Evolutionary conservation across 92 coral and sea anemone species (phyloP).

Genomic region (Epizoanthus stellaris): DNA sequence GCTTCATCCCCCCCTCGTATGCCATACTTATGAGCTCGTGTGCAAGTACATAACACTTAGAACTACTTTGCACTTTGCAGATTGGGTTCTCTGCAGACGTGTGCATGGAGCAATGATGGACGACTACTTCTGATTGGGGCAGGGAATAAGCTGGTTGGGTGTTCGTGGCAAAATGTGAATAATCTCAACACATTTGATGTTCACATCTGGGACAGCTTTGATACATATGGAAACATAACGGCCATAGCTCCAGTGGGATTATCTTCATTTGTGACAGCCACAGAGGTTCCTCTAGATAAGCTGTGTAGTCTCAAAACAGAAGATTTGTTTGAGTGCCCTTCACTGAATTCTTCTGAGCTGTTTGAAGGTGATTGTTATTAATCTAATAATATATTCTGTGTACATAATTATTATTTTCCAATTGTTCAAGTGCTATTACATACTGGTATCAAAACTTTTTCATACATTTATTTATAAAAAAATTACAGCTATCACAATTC

Average conservation of each 20-base stretch:
- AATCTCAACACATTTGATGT: background rate
- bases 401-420: background rate
- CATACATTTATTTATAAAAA: too few species aligned
- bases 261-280: slow-evolving; percentile 3
- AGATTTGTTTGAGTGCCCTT: slow-evolving; percentile 25
- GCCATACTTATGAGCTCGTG: background rate
- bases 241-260: slow-evolving; percentile 14
- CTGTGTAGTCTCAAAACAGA: slow-evolving; percentile 6
- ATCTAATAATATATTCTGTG: background rate
- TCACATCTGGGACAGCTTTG: slow-evolving; percentile 10
- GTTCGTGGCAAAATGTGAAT: slow-evolving; percentile 16
- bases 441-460: too few species aligned
- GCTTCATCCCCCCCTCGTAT: too few species aligned
- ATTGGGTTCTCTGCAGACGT: background rate
- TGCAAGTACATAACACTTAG: background rate
- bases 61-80: background rate
- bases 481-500: too few species aligned
- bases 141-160: slow-evolving; percentile 18
- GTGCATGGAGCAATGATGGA: slow-evolving; percentile 27
- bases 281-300: slow-evolving; percentile 31
- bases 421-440: too few species aligned
- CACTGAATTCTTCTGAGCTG: background rate
- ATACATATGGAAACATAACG: slow-evolving; percentile 24
- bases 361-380: slow-evolving; percentile 2
- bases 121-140: slow-evolving; percentile 26